Conservation (phyloP, 2,113 vertebrate genomes). For the Gadus chalcogrammus region DNA sequence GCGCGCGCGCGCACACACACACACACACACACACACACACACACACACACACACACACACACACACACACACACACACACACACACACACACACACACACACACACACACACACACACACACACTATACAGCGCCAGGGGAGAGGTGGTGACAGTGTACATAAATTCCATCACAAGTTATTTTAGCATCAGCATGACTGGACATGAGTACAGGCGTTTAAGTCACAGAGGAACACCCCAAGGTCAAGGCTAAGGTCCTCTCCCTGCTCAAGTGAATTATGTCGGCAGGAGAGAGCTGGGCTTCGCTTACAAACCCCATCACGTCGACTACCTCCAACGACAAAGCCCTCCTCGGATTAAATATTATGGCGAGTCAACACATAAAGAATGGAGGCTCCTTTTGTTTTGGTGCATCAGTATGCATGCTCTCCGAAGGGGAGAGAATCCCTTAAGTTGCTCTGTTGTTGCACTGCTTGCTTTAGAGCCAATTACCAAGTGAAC, state of each 20-base stretch:
- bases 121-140: neutral
- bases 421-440: constrained; percentile 59
- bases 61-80: too few species aligned
- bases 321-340: constrained; percentile 26
- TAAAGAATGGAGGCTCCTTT: constrained; percentile 53
- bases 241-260: constrained; percentile 19
- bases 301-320: constrained; percentile 57
- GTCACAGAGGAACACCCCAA: neutral
- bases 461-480: constrained; percentile 52
- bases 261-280: constrained; percentile 54
- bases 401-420: constrained; percentile 57
- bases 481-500: constrained; percentile 58
- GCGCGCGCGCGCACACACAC: constrained; percentile 27
- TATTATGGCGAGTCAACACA: constrained; percentile 42
- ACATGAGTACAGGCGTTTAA: constrained; percentile 23
- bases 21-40: constrained; percentile 18
- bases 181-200: constrained; percentile 35
- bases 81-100: constrained; percentile 35
- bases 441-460: constrained; percentile 35
- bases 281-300: constrained; percentile 21
- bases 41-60: constrained; percentile 20
- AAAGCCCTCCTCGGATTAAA: constrained; percentile 44
- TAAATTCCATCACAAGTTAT: constrained; percentile 39
- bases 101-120: constrained; percentile 11
- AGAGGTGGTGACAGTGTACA: neutral